These are phyloP conservation scores for Drosophila orena DNA, from an alignment of 1,140 invertebrate genomes.

Conservation along the genomic window DNA sequence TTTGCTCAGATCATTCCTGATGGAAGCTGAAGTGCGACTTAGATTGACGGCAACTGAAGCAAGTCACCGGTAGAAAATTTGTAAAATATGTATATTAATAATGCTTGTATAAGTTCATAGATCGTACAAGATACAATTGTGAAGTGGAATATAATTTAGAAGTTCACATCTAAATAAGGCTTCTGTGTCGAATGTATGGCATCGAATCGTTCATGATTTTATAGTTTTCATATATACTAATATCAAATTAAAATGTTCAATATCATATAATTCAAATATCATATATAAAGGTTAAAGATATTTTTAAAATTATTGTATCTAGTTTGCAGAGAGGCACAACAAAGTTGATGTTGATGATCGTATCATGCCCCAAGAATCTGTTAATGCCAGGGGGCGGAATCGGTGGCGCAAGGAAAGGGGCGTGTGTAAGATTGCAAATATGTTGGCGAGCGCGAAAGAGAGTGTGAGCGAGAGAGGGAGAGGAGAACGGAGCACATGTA, in stretches of 20 bases:
- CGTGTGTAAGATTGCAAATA: slow-evolving; percentile 60
- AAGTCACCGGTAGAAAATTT: background rate
- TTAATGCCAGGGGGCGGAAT: slow-evolving; percentile 6
- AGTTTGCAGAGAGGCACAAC: background rate
- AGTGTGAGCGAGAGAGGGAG: too few relatives aligned
- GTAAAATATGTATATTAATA: background rate
- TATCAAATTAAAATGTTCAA: too few relatives aligned
- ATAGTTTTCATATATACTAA: too few relatives aligned
- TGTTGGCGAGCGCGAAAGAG: slow-evolving; percentile 27
- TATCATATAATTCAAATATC: too few relatives aligned
- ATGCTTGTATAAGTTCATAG: too few relatives aligned
- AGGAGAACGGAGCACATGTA: slow-evolving; percentile 44
- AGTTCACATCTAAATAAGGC: too few relatives aligned
- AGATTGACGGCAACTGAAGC: slow-evolving; percentile 40
- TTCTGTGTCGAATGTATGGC: too few relatives aligned
- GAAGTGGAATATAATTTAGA: too few relatives aligned
- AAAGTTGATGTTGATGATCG: background rate
- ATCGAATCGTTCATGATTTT: too few relatives aligned
- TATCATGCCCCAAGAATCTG: background rate
- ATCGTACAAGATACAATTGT: too few relatives aligned
- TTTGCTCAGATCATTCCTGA: slow-evolving; percentile 33
- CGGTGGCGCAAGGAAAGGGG: slow-evolving; percentile 21
- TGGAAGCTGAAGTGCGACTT: slow-evolving; percentile 69
- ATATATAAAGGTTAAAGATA: background rate
- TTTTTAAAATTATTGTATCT: background rate